Percentiles rank a stretch among this genome's conserved stretches.
These are phyloP conservation scores for Plagodis pulveraria DNA, from an alignment of 2,888 invertebrate species.

Conservation along the genomic window DNA sequence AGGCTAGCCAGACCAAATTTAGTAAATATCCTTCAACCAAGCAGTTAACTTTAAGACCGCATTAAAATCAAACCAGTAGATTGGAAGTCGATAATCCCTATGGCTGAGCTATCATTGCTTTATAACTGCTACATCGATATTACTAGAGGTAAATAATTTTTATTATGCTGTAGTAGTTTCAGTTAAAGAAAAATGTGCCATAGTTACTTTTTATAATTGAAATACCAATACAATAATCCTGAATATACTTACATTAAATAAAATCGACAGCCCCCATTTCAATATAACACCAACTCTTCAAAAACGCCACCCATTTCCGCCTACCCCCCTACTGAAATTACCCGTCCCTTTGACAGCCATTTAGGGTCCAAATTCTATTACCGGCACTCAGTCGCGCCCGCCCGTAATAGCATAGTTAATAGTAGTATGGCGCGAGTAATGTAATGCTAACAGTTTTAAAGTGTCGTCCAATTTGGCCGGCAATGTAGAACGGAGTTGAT, in stretches of 20 bases:
- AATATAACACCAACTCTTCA: constrained; percentile 15
- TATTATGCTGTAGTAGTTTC: too few species aligned
- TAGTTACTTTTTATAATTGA: too few species aligned
- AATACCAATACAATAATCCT: too few species aligned
- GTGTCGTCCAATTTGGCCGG: constrained; percentile 21
- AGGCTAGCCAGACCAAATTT: too few species aligned
- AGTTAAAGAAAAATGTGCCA: too few species aligned
- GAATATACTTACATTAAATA: background rate
- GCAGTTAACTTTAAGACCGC: too few species aligned
- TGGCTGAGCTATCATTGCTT: too few species aligned
- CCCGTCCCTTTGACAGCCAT: constrained; percentile 55
- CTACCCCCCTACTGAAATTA: constrained; percentile 21
- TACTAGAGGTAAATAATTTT: too few species aligned
- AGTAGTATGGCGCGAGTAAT: constrained; percentile 23
- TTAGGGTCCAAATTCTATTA: constrained; percentile 63
- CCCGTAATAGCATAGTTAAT: constrained; percentile 34
- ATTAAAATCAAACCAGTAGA: too few species aligned
- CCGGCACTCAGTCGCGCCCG: constrained; percentile 39
- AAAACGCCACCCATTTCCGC: constrained; percentile 8
- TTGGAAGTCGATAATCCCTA: too few species aligned
- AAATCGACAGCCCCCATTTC: constrained; percentile 1
- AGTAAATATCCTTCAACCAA: too few species aligned
- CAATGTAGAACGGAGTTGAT: constrained; percentile 10
- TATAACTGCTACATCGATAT: too few species aligned
- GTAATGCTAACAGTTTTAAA: constrained; percentile 33